Percentiles rank a stretch among this genome's conserved stretches.
Conservation (phyloP, 2,888 invertebrate species). For the Criorhina ranunculi region DNA sequence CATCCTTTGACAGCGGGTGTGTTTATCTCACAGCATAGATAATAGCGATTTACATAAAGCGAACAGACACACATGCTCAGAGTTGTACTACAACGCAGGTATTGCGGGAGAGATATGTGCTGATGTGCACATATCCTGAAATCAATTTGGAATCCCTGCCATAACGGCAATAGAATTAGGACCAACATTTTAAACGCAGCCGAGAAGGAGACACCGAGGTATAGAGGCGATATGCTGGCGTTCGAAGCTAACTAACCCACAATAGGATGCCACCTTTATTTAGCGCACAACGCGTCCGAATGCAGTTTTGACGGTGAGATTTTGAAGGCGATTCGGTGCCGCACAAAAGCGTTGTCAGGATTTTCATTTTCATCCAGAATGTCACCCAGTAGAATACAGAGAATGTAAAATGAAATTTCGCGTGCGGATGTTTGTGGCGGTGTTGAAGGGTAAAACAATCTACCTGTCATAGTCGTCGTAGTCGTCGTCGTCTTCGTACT, state of each 20-base stretch:
- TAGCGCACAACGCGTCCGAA: constrained; percentile 35
- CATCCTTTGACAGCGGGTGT: constrained; percentile 51
- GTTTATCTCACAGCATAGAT: constrained; percentile 63
- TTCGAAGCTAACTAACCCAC: constrained; percentile 47
- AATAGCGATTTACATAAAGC: constrained; percentile 72
- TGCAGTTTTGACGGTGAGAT: constrained; percentile 56
- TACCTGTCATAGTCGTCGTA: constrained; percentile 50
- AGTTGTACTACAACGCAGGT: constrained; percentile 13
- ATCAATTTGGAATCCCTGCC: constrained; percentile 64
- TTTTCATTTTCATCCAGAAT: constrained; percentile 61
- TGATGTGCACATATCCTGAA: constrained; percentile 38
- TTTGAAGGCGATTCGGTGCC: constrained; percentile 39
- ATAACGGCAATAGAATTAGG: constrained; percentile 46
- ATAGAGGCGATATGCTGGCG: not conserved
- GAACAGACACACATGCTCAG: constrained; percentile 33
- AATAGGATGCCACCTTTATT: constrained; percentile 18
- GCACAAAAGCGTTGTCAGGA: constrained; percentile 58
- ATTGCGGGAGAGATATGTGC: constrained; percentile 6
- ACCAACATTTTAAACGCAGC: constrained; percentile 27
- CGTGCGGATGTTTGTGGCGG: constrained; percentile 24
- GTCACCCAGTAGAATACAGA: constrained; percentile 26
- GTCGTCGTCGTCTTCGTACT: too few species aligned
- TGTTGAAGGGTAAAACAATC: constrained; percentile 48
- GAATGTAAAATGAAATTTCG: constrained; percentile 56
- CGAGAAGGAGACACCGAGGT: not conserved